A percentile compares a stretch with the other conserved stretches of the same genome.
Evolutionary conservation across 1,140 invertebrate species (phyloP).

Genomic region (Cotesia chilonis): DNA sequence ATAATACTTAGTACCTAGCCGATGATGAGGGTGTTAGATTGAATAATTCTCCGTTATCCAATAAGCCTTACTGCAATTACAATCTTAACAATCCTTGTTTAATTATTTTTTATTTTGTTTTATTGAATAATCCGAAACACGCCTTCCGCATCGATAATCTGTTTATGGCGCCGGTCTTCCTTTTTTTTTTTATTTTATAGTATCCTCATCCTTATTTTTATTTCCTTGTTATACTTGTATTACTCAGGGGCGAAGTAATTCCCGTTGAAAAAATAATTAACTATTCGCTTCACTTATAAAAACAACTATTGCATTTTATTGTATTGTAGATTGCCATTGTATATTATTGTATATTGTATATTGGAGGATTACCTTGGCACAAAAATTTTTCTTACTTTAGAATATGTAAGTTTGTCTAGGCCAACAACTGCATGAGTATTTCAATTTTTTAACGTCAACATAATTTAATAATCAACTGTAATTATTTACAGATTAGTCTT

Average conservation of each 20-base stretch:
- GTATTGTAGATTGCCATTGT: background rate
- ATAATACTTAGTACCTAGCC: too few species aligned
- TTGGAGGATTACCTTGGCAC: conserved; percentile 16
- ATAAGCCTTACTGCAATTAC: background rate
- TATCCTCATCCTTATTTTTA: too few species aligned
- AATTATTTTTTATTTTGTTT: background rate
- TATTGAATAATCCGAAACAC: conserved; percentile 7
- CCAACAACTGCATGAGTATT: background rate
- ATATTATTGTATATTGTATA: too few species aligned
- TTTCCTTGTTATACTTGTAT: conserved; percentile 13
- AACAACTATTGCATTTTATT: too few species aligned
- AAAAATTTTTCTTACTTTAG: background rate
- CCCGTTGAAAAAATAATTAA: conserved; percentile 1
- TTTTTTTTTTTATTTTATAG: background rate
- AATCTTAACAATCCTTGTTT: background rate
- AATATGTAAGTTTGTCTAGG: conserved; percentile 16
- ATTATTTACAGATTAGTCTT: background rate
- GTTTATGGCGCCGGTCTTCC: conserved; percentile 21
- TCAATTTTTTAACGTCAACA: background rate
- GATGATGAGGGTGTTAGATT: conserved; percentile 18
- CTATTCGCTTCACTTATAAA: background rate
- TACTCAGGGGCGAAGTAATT: conserved; percentile 2
- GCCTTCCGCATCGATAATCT: conserved; percentile 18
- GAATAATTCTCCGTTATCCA: conserved; percentile 13
- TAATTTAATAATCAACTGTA: background rate